phyloP scores from a whole-genome alignment of 2,797 vertebrate species.

The Acanthurus lineatus region DNA sequence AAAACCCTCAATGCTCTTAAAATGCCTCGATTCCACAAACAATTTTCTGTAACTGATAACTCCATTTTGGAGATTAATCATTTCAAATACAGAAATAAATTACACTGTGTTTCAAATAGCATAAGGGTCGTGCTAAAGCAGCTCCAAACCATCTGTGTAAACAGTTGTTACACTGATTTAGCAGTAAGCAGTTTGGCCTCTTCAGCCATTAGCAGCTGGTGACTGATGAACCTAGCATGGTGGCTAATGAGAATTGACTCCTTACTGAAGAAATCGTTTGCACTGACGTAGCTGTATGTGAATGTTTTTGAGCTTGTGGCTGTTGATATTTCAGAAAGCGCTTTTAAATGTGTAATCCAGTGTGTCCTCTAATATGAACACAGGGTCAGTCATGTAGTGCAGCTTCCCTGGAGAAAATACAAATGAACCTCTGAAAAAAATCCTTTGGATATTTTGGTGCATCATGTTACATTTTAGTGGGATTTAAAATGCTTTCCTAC shows the following conservation, averaged over 20 bases:
- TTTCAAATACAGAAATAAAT: conserved; percentile 11
- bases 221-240: conserved; percentile 37
- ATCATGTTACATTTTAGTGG: neutral
- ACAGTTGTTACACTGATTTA: conserved; percentile 39
- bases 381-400: neutral
- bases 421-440: neutral
- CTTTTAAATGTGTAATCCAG: conserved; percentile 3
- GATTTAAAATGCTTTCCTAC: neutral
- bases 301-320: conserved; percentile 6
- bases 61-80: neutral
- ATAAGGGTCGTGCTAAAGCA: neutral
- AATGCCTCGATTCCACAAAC: neutral
- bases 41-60: neutral
- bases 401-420: neutral
- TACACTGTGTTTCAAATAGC: neutral
- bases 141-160: conserved; percentile 25
- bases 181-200: conserved; percentile 37
- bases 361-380: neutral
- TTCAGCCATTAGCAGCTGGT: conserved; percentile 33
- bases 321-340: neutral
- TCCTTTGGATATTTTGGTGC: neutral
- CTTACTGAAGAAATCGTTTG: conserved; percentile 21
- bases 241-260: conserved; percentile 48
- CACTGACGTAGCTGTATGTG: neutral
- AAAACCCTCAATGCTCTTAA: neutral